These are phyloP conservation scores for Ochropleura plecta DNA, from an alignment of 2,888 invertebrate genomes.

Conservation along the genomic window DNA sequence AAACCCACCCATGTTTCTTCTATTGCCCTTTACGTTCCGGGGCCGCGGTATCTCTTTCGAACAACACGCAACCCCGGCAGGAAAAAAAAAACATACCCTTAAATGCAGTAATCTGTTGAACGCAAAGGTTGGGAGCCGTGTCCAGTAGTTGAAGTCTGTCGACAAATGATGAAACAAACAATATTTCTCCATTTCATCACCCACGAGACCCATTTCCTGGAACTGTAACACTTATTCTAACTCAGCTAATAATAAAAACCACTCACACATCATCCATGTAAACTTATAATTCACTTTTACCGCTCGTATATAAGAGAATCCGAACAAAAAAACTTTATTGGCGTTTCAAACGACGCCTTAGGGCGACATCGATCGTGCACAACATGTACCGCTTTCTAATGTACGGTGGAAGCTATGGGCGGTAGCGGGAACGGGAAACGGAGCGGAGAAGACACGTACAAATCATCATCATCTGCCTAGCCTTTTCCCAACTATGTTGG, in stretches of 20 bases:
- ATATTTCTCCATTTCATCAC: not conserved
- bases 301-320: slow-evolving; percentile 80
- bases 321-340: slow-evolving; percentile 86
- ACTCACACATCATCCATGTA: slow-evolving; percentile 53
- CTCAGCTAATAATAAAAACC: slow-evolving; percentile 39
- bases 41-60: no score
- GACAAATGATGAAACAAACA: not conserved
- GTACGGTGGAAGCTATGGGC: slow-evolving; percentile 15
- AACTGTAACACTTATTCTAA: slow-evolving; percentile 14
- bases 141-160: not conserved
- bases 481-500: no score
- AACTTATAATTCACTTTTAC: slow-evolving; percentile 82
- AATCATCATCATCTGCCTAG: no score
- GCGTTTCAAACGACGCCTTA: slow-evolving; percentile 86
- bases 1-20: no score
- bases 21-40: no score
- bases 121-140: not conserved
- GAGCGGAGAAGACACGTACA: not conserved
- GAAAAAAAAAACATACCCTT: no score
- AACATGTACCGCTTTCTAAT: slow-evolving; percentile 72
- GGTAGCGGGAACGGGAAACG: slow-evolving; percentile 39
- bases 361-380: slow-evolving; percentile 87
- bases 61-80: no score
- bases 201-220: not conserved
- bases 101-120: not conserved